Percentiles rank a stretch among this genome's conserved stretches.
These are phyloP conservation scores for Probosciger aterrimus DNA, from an alignment of 2,113 vertebrate genomes.

Conservation along the genomic window DNA sequence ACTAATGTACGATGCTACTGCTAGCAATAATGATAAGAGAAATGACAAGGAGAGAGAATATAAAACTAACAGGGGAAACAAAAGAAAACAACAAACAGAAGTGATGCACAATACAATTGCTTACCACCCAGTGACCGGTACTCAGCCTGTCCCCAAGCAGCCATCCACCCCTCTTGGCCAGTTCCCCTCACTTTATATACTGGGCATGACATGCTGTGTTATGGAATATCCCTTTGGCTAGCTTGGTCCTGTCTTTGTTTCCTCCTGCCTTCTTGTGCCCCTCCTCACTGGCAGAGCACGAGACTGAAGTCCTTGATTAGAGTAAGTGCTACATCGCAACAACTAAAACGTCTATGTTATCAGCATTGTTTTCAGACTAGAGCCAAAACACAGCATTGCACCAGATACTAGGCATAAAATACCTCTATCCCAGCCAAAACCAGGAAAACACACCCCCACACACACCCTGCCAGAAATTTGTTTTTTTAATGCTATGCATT, in stretches of 20 bases:
- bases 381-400: not conserved
- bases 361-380: not conserved
- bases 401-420: not conserved
- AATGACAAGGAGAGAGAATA: not conserved
- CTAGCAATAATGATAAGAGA: not conserved
- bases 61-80: not conserved
- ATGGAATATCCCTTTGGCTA: not conserved
- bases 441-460: not conserved
- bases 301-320: not conserved
- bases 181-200: not conserved
- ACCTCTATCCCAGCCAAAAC: not conserved
- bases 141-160: not conserved
- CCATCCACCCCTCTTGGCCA: not conserved
- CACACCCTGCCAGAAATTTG: rapidly evolving
- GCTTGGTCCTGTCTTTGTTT: not conserved
- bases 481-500: not conserved
- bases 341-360: not conserved
- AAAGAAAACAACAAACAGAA: not conserved
- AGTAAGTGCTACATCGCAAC: not conserved
- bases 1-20: not conserved
- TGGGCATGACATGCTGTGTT: not conserved
- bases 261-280: not conserved
- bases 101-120: not conserved
- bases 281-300: not conserved
- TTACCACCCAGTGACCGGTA: not conserved